Evolutionary conservation across 2,113 vertebrate species (phyloP), one percentile per base, ranked within the genome.

Genomic region (Erythrocercus mccallii): DNA sequence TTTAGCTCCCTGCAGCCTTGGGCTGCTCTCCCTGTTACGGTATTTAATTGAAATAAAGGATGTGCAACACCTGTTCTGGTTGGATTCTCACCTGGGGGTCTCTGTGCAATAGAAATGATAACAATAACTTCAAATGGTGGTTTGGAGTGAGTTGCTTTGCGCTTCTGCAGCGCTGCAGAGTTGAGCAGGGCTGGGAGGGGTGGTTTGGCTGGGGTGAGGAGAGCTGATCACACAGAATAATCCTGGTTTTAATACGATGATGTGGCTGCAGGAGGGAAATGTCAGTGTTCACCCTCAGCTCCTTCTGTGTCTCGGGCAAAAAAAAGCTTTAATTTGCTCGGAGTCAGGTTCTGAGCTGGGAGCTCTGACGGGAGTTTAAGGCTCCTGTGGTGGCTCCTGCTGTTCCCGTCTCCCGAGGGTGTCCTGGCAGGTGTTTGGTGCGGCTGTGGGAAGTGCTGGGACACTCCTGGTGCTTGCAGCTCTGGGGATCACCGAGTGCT

Each of bases 41-140:
- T 35, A 19, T 73, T 73, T 89, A 91, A 86, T 86, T 70, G 90
- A 84, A 94, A 91, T 54, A 45, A 92, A 94, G 57, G 27, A 28
- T 42, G 56, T 91, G 74, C 56, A 77, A 15, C 81, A 58, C 77
- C 90, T 89, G 84, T 73, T 94, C 10, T 6, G 2, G 14, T 60
- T 86, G 89, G 60, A 53, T 42, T 90, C 64, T 83, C 62, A 83
- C 62, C 58, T 61, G 72, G 54, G 68, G 47, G 60, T 57, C 45
- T 86, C 25, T 83, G 45, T 48, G 45, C 47, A 24, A 10, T 6
- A 42, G 42, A 81, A 86, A 70, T 81, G 70, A 88, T 35, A 56
- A 58, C 31, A 66, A 57, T 15, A n/a, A 58, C 20, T 70, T 50
- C 42, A 48, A 28, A 24, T 27, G 21, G 30, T 51, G 44, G 8